Base-by-base conservation (phyloP, 2,797 vertebrate genomes). In the Astyanax mexicanus region DNA sequence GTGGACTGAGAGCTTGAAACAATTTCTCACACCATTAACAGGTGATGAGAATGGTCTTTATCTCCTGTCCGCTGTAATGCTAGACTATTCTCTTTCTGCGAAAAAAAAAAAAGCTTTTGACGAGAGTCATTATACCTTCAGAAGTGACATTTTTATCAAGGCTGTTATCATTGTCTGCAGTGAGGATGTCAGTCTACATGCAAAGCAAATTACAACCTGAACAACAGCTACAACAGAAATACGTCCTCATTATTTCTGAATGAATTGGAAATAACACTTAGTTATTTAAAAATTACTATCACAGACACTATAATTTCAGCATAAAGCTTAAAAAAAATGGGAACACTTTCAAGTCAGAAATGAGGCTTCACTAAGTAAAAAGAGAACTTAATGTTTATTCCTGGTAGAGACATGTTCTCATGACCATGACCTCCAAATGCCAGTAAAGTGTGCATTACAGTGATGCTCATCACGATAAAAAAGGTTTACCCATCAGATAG, bases 141-240 rank as follows among this genome's bases (percentile, higher is more conserved):
- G 64, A 67, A 29, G 27, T 67, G 44, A 35, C 64, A 66, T 66
- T 27, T 44, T 21, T 67, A 35, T 67, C 45, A 35, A 67, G 67
- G 27, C 17, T 67, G 27, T 66, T 32, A 37, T 67, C 45, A 51
- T 9, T 19, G 27, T 35, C 44, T 17, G 29, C 0, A 6, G 42
- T 3, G 25, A 29, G 35, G 8, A 13, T 67, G 64, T 49, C 45
- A 51, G n/a, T 35, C 27, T 51, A 7, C 65, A 47, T 15, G 2
- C 8, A 51, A 11, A 51, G 62, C 62, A 32, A 47, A 47, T 47
- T 47, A 65, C 62, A 44, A 17, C n/a, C 25, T 29, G 2, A 44
- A 38, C 38, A n/a, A 47, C 15, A 32, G 17, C n/a, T 21, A 35
- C 15, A 49, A 17, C 44, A 35, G 44, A 1, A 35, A 32, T 64